These are phyloP conservation scores for Ceratina japonica DNA, from an alignment of 1,140 invertebrate genomes.

Conservation along the genomic window DNA sequence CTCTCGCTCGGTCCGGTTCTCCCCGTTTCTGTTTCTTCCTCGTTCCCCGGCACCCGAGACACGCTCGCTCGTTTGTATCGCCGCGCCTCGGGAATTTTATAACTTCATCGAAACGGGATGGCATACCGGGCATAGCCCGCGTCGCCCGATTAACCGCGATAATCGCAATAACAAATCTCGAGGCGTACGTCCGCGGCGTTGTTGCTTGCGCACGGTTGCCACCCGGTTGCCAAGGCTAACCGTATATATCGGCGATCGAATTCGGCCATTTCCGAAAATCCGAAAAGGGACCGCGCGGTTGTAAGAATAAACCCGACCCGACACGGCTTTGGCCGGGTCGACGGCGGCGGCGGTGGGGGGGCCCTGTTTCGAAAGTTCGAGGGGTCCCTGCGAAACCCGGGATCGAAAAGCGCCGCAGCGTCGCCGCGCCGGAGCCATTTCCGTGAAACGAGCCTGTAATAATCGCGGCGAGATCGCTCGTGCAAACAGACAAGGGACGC, in stretches of 20 bases:
- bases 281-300: not conserved
- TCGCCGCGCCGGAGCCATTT: constrained; percentile 25
- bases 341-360: not conserved
- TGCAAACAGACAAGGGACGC: constrained; percentile 27
- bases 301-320: constrained; percentile 1
- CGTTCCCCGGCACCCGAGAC: constrained; percentile 31
- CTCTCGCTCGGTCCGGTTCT: constrained; percentile 7
- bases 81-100: constrained; percentile 44
- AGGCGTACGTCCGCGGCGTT: not conserved
- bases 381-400: constrained; percentile 10
- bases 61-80: constrained; percentile 46
- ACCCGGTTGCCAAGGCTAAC: too few species aligned
- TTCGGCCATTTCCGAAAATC: not conserved
- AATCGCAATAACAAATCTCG: constrained; percentile 19
- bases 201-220: too few species aligned
- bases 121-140: constrained; percentile 31
- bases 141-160: constrained; percentile 22
- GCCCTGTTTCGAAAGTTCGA: too few species aligned
- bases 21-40: constrained; percentile 18
- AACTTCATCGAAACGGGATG: constrained; percentile 31
- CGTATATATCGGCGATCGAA: too few species aligned
- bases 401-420: constrained; percentile 36
- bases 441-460: constrained; percentile 45
- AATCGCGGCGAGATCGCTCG: constrained; percentile 48
- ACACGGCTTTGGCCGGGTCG: not conserved